phyloP scores from a whole-genome alignment of 2,888 invertebrate species.

The Pheosia tremula region DNA sequence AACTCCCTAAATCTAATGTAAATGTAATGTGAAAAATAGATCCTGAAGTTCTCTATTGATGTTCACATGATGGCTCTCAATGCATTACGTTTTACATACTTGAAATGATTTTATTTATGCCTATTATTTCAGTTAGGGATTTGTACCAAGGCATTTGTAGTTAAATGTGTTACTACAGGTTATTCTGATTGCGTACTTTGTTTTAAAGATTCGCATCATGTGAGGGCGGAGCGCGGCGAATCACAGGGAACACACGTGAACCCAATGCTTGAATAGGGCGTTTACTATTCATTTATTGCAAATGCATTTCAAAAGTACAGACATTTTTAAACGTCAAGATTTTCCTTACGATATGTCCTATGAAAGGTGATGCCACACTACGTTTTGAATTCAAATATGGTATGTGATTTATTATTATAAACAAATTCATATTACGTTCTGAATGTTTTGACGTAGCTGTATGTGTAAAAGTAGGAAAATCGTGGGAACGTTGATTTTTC shows the following conservation, averaged over 20 bases:
- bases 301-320: slow-evolving; percentile 39
- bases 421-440: neutral
- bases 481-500: neutral
- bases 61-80: too few species aligned
- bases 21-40: too few species aligned
- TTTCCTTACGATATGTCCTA: slow-evolving; percentile 35
- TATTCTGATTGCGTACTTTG: slow-evolving; percentile 27
- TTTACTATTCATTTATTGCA: slow-evolving; percentile 60
- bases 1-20: too few species aligned
- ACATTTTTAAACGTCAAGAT: slow-evolving; percentile 23
- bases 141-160: slow-evolving; percentile 11
- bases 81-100: too few species aligned
- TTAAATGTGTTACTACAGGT: slow-evolving; percentile 14
- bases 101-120: neutral
- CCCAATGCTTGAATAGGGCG: slow-evolving; percentile 48
- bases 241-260: slow-evolving; percentile 54
- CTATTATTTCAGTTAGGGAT: slow-evolving; percentile 1
- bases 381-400: neutral
- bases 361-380: neutral
- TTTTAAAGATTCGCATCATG: slow-evolving; percentile 62
- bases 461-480: neutral
- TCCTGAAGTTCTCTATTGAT: too few species aligned
- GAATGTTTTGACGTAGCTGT: neutral
- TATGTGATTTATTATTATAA: neutral
- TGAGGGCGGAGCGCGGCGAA: slow-evolving; percentile 52